A percentile compares a stretch with the other conserved stretches of the same genome.
These are phyloP conservation scores for Parochlus steinenii DNA, from an alignment of 2,888 invertebrate species.

Conservation along the genomic window DNA sequence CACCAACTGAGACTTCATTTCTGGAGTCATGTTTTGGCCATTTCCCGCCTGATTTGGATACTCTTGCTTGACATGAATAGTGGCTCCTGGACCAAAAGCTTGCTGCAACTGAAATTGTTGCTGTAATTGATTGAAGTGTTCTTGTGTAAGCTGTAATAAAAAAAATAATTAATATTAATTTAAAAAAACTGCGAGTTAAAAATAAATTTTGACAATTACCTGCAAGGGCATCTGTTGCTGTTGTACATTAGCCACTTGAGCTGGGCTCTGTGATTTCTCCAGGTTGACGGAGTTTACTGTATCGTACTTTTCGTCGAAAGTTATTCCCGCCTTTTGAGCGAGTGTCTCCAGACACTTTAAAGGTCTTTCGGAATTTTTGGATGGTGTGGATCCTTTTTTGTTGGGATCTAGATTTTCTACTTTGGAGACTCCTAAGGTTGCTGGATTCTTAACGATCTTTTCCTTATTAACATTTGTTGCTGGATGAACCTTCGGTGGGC, in stretches of 20 bases:
- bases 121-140: conserved; percentile 40
- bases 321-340: conserved; percentile 56
- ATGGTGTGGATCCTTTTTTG: conserved; percentile 21
- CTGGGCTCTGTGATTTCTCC: conserved; percentile 42
- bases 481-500: conserved; percentile 6
- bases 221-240: conserved; percentile 18
- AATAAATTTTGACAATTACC: conserved; percentile 16
- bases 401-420: conserved; percentile 23
- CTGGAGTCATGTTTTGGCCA: conserved; percentile 16
- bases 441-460: conserved; percentile 28
- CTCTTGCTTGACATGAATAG: conserved; percentile 31
- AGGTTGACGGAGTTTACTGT: conserved; percentile 46
- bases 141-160: conserved; percentile 30
- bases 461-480: conserved; percentile 22
- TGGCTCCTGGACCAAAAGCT: conserved; percentile 33
- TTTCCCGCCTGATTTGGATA: conserved; percentile 23
- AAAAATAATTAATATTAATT: no score
- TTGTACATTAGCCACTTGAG: conserved; percentile 27
- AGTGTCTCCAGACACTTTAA: conserved; percentile 54
- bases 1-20: conserved; percentile 25
- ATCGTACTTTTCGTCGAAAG: conserved; percentile 58
- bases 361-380: conserved; percentile 27
- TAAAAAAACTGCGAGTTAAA: conserved; percentile 29
- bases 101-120: conserved; percentile 42
- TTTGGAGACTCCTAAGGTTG: conserved; percentile 31